These are phyloP conservation scores for Muricea muricata DNA, from an alignment of 92 coral and sea anemone species.

Conservation along the genomic window DNA sequence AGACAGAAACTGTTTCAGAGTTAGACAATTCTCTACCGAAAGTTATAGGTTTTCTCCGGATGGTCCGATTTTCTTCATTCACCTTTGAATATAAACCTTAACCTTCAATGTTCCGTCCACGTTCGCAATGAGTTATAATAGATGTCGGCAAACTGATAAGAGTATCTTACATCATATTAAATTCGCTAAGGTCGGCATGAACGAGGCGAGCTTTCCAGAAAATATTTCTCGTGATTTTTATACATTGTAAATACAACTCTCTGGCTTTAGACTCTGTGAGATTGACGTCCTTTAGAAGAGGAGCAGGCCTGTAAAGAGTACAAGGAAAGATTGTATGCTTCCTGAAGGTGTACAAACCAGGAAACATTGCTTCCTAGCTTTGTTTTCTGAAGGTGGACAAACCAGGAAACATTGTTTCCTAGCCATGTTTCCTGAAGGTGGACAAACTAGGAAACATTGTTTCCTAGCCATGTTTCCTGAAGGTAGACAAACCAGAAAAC, in stretches of 20 bases:
- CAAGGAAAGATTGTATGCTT: neutral
- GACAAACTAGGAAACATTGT: neutral
- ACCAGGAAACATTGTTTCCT: slow-evolving; percentile 40
- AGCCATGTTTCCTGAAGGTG: slow-evolving; percentile 49
- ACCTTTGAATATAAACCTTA: no score
- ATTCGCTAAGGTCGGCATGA: slow-evolving; percentile 97
- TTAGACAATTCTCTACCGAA: no score
- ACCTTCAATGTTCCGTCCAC: no score
- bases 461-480: slow-evolving; percentile 69
- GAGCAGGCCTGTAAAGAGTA: slow-evolving; percentile 72
- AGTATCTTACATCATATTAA: slow-evolving; percentile 88
- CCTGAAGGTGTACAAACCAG: neutral
- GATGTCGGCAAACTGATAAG: no score
- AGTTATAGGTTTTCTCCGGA: no score
- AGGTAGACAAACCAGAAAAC: no score
- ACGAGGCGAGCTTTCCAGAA: slow-evolving; percentile 95
- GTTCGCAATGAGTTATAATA: no score
- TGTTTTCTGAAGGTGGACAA: neutral
- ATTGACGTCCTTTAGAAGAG: slow-evolving; percentile 91
- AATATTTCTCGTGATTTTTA: slow-evolving; percentile 87
- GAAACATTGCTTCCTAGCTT: slow-evolving; percentile 69
- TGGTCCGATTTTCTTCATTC: no score
- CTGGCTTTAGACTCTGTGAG: slow-evolving; percentile 93
- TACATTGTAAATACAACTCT: slow-evolving; percentile 94
- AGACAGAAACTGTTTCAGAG: no score